Evolutionary conservation across 2,888 invertebrate genomes (phyloP).

Genomic region (Ptycholaimellus sp.): DNA sequence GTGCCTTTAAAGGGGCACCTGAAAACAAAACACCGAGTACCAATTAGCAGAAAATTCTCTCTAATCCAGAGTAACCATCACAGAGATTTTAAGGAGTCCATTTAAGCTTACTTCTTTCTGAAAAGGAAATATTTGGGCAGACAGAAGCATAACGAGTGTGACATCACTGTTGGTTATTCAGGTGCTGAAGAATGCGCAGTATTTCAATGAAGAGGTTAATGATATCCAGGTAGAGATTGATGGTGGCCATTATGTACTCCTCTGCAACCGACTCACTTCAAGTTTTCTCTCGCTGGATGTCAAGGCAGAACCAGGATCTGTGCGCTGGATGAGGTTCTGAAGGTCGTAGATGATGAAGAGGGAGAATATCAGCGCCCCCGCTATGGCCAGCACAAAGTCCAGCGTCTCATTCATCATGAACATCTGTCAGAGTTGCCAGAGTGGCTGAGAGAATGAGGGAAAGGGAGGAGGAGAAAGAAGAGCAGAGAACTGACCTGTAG

Average conservation of each 20-base stretch:
- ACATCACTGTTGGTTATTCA: no score
- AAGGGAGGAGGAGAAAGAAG: conserved; percentile 23
- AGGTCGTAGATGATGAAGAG: conserved; percentile 61
- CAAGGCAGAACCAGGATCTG: conserved; percentile 25
- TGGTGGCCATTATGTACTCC: conserved; percentile 62
- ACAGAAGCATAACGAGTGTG: no score
- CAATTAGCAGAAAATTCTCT: no score
- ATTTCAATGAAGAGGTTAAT: conserved; percentile 59
- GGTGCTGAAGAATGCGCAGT: conserved; percentile 42
- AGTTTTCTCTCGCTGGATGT: not conserved
- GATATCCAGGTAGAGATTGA: conserved; percentile 62
- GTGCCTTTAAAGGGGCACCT: no score
- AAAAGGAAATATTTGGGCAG: no score
- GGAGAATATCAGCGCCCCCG: conserved; percentile 46
- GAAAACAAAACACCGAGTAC: no score
- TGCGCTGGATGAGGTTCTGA: conserved; percentile 49
- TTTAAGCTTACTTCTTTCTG: no score
- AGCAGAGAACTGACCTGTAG: conserved; percentile 35
- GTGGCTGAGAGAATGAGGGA: not conserved
- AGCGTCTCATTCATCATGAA: conserved; percentile 46
- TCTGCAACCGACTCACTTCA: conserved; percentile 29
- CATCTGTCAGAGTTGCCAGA: conserved; percentile 34
- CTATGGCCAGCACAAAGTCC: conserved; percentile 45
- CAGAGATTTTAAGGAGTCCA: no score
- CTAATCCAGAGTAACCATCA: no score